Evolutionary conservation across 2,888 invertebrate genomes (phyloP).

Genomic region (Physocephala rufipes): DNA sequence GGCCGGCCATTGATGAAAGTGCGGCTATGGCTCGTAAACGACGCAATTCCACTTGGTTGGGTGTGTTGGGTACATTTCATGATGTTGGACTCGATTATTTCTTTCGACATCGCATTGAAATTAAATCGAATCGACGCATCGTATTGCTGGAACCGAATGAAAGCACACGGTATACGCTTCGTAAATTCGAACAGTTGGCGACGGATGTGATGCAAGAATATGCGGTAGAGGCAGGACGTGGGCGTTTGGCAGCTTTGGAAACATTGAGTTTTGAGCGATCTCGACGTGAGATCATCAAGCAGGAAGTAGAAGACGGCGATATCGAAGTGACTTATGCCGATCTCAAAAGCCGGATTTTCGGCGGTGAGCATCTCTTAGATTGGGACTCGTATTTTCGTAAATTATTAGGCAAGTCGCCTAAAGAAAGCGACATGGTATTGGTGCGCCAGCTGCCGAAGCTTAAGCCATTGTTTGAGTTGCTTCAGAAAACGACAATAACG

Average conservation of each 20-base stretch:
- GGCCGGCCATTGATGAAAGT: constrained; percentile 59
- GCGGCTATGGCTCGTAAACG: constrained; percentile 45
- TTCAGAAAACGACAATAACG: constrained; percentile 54
- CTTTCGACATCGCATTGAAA: constrained; percentile 55
- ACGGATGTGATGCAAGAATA: constrained; percentile 54
- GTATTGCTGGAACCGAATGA: constrained; percentile 54
- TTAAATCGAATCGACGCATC: constrained; percentile 58
- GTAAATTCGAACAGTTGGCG: constrained; percentile 57
- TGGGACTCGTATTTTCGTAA: constrained; percentile 60
- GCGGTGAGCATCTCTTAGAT: constrained; percentile 49
- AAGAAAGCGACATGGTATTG: constrained; percentile 52
- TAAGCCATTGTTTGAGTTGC: constrained; percentile 53
- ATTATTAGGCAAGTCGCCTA: constrained; percentile 55
- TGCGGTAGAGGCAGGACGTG: constrained; percentile 55
- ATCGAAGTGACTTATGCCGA: constrained; percentile 55
- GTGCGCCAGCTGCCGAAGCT: constrained; percentile 56
- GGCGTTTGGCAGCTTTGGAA: constrained; percentile 57
- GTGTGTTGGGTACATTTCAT: constrained; percentile 56
- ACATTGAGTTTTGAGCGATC: constrained; percentile 58
- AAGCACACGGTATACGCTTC: constrained; percentile 52
- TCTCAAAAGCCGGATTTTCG: constrained; percentile 51
- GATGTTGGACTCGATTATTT: constrained; percentile 59
- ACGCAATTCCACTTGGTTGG: constrained; percentile 56
- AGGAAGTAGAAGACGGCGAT: constrained; percentile 43
- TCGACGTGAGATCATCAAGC: constrained; percentile 55